Conservation (phyloP, 2,888 invertebrate genomes). For the Myopa testacea region DNA sequence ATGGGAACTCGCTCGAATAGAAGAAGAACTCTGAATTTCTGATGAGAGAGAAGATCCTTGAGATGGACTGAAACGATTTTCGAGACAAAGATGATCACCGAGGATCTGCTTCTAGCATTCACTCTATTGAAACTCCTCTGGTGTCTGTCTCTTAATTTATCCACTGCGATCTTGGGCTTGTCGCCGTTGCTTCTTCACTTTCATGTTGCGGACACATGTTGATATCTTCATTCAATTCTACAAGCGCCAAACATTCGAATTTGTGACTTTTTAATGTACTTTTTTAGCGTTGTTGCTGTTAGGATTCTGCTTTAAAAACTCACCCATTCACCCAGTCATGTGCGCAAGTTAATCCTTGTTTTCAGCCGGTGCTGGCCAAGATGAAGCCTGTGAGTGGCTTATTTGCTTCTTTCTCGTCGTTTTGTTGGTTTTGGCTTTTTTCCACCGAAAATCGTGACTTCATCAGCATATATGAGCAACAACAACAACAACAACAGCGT, state of each 20-base stretch:
- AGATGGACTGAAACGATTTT: too few relatives aligned
- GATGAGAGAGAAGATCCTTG: too few relatives aligned
- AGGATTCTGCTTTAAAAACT: not conserved
- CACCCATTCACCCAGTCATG: not conserved
- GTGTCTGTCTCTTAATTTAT: too few relatives aligned
- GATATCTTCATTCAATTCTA: constrained; percentile 31
- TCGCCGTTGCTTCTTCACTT: too few relatives aligned
- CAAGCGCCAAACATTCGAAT: constrained; percentile 1
- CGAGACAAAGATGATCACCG: too few relatives aligned
- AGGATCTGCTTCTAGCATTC: too few relatives aligned
- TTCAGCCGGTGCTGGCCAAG: not conserved
- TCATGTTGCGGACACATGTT: constrained; percentile 17
- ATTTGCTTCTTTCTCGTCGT: not conserved
- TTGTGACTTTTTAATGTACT: constrained; percentile 13
- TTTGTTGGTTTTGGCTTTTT: constrained; percentile 4
- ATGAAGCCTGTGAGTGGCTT: too few relatives aligned
- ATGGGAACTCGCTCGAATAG: too few relatives aligned
- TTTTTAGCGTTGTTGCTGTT: constrained; percentile 7
- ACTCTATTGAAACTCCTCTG: too few relatives aligned
- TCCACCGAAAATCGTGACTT: constrained; percentile 31
- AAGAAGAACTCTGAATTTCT: too few relatives aligned
- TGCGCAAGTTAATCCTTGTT: constrained; percentile 31
- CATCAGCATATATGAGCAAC: constrained; percentile 15
- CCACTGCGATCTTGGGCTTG: too few relatives aligned
- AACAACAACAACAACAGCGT: not conserved